Evolutionary conservation across 2,113 vertebrate species (phyloP), one percentile per base, ranked within the genome.

Genomic region (Gnathonemus echidnorhynchus): DNA sequence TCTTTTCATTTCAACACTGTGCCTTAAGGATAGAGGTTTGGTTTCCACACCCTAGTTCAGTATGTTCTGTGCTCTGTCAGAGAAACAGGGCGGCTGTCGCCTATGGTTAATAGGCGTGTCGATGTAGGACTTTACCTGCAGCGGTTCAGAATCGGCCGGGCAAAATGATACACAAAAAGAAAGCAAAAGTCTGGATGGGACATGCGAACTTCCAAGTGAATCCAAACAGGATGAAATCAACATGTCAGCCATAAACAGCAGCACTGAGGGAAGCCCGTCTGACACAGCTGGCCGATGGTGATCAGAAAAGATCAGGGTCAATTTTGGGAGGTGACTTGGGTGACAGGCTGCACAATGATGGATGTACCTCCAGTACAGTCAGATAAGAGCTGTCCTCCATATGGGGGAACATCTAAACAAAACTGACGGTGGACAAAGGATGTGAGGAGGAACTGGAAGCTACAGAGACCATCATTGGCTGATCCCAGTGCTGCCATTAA

Each of bases 1-100:
- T 89, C 88, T 92, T 88, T 90, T 0, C 91, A 85, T 91, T 91
- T 92, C 90, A 15, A 52, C 13, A 87, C 89, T 92, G 92, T 94
- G 87, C 87, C 90, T 92, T 24, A 89, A 92, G 91, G 58, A 88
- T 70, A 90, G 88, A 89, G 39, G 48, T 66, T 8, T 31, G 49
- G 17, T 83, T 88, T 93, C 90, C 27, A 74, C 84, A 39, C 17
- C 66, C 46, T 39, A 56, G 48, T 46, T 88, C 24, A 80, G 45
- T 86, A 58, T 52, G 2, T 86, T 86, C 31, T 77, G 85, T 8
- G n/a, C 84, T 80, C 84, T 74, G 88, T 91, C 46, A 53, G 52
- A 35, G 39, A 77, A 21, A 89, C 13, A 39, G 86, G 58, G 17
- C 17, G 4, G 7, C 35, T 24, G 11, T 42, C 2, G 19, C 85